Base-by-base conservation (phyloP, 2,797 vertebrate genomes). In the Cynodonichthys magdalenae region DNA sequence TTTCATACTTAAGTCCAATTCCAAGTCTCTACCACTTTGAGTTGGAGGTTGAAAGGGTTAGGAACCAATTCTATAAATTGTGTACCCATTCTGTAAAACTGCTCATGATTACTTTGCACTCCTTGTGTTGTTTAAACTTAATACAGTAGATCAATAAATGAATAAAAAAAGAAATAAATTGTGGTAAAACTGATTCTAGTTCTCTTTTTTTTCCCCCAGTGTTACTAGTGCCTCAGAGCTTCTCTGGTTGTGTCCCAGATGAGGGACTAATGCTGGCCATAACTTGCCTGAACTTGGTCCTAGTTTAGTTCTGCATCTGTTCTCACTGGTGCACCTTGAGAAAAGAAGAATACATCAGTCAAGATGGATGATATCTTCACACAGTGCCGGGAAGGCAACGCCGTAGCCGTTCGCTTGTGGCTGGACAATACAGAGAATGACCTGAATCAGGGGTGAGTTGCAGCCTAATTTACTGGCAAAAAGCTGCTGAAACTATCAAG, bases 401-500 rank as follows among this genome's bases (percentile, higher is more conserved):
- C 97, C 0, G 97, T 99, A 54, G 97, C 97, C 0, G 97, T 99
- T 41, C 95, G 97, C 5, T 90, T 99, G 54, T 99, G 97, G 97
- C 82, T 99, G 92, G 97, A 99, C 91, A 99, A 99, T 84, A 99
- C 97, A 0, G 97, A 99, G 91, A 99, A 99, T 17, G 97, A 99
- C 90, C 95, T 99, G 74, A 99, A 99, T 84, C 97, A 98, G 87
- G 97, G 97, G 97, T 98, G 84, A 95, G 96, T 55, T 44, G 50
- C 24, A 8, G 10, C 59, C 65, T 47, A 14, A 59, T 50, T 44
- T 68, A 6, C 55, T 44, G 3, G 53, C 12, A 9, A 0, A 9
- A 28, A 18, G 20, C 49, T 41, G 11, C 28, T 34, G 17, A 28
- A 56, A 0, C 9, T 31, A 9, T 60, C 39, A 17, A 47, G 15